Percentiles rank a stretch among this genome's conserved stretches.
These are phyloP conservation scores for Ptychobarbus kaznakovi DNA, from an alignment of 2,797 vertebrate genomes.

Conservation along the genomic window DNA sequence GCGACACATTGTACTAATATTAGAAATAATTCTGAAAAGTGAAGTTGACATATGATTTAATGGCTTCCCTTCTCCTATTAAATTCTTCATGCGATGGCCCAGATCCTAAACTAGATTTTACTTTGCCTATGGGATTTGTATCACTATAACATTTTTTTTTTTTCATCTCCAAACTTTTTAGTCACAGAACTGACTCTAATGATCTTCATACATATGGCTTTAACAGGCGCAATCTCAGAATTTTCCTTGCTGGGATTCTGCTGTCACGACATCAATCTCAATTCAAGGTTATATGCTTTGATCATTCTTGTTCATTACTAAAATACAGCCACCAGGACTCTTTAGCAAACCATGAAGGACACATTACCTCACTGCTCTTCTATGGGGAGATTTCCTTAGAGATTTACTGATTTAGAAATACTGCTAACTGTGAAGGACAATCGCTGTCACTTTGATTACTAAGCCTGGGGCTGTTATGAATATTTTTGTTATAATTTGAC, in stretches of 20 bases:
- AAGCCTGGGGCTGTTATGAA: constrained; percentile 8
- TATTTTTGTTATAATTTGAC: constrained; percentile 22
- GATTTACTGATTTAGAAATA: constrained; percentile 13
- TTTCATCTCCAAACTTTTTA: constrained; percentile 22
- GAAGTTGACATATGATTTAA: constrained; percentile 64
- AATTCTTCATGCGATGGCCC: constrained; percentile 50
- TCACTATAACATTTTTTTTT: constrained; percentile 31
- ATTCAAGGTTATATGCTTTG: constrained; percentile 15
- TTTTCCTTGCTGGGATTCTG: constrained; percentile 24
- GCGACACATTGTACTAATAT: constrained; percentile 61
- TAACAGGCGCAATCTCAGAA: constrained; percentile 27
- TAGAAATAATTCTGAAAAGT: constrained; percentile 59
- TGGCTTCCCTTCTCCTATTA: constrained; percentile 58
- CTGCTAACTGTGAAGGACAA: constrained; percentile 7
- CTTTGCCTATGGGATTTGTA: constrained; percentile 48
- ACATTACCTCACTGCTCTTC: constrained; percentile 25
- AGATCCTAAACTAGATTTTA: constrained; percentile 51
- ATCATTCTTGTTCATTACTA: constrained; percentile 46
- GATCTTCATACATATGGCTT: constrained; percentile 55
- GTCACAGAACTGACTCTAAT: constrained; percentile 53
- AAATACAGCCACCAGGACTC: constrained; percentile 16
- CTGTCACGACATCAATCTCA: constrained; percentile 33
- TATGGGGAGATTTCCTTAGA: constrained; percentile 5
- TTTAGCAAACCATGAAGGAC: constrained; percentile 17
- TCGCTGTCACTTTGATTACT: neutral